Base-by-base conservation (phyloP, 2,888 invertebrate genomes). In the Macrosiphum euphorbiae region DNA sequence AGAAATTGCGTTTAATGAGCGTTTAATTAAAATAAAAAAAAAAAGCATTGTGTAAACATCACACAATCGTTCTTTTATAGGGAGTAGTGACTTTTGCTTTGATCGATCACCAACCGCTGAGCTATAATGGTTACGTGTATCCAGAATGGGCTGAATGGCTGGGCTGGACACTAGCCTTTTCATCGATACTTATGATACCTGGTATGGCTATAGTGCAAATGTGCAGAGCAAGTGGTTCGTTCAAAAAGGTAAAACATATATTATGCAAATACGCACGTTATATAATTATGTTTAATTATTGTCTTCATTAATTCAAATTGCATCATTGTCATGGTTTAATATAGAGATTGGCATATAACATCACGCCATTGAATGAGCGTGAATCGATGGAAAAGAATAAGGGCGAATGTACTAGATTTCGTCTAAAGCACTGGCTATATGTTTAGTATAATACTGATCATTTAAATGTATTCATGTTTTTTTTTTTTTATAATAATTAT, bases 131-230 rank as follows among this genome's bases (percentile, higher is more conserved):
- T 94, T 97, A 97, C 95, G 96, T 96, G 44, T 98, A 97, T 95
- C 97, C 98, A 0, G 96, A 96, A 94, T 97, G 97, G 97, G 97
- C 97, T 0, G 97, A 97, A 95, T 96, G 97, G 95, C 96, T 97
- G 28, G 98, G 97, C 91, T 97, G 97, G 97, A 96, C 96, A 0
- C 96, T 98, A 89, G 97, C 97, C n/a, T 96, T 97, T 95, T 97
- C 97, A 94, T 97, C 97, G 90, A 97, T 97, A 88, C 96, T 97
- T 92, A 97, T 97, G 97, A 97, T 98, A 95, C 98, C 98, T 0
- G 88, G 88, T 26, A 87, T 94, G 88, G 94, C 89, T 13, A 44
- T 67, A 44, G 84, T 92, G 44, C 85, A 88, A 50, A 58, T 94
- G 52, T 88, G 87, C 52, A 94, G 26, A 88, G 67, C 90, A 16